Conservation (phyloP, 2,888 invertebrate species). For the Xanthostigma xanthostigma region DNA sequence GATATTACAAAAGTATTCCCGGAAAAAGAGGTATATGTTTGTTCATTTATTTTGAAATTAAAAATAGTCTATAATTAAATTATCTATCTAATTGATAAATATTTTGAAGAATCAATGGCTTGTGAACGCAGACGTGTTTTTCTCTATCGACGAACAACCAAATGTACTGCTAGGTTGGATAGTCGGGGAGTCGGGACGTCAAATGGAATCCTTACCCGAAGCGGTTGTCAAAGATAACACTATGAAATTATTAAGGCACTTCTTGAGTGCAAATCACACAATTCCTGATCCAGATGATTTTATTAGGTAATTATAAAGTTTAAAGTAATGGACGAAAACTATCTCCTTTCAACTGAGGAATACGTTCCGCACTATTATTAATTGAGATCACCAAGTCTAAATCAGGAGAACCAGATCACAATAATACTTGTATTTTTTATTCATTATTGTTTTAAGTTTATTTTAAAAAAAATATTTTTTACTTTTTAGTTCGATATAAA, state of each 20-base stretch:
- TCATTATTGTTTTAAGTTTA: no score
- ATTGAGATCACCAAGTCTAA: no score
- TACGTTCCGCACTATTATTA: no score
- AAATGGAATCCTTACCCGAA: constrained; percentile 43
- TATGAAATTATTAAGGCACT: constrained; percentile 33
- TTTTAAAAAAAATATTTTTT: no score
- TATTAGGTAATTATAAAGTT: constrained; percentile 27
- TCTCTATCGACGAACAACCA: constrained; percentile 45
- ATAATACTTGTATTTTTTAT: no score
- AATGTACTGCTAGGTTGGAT: constrained; percentile 52
- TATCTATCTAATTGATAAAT: neutral
- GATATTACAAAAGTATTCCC: constrained; percentile 12
- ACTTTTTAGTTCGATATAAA: no score
- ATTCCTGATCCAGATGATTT: constrained; percentile 37
- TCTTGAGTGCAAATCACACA: constrained; percentile 34
- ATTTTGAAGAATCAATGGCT: constrained; percentile 36
- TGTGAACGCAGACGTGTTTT: constrained; percentile 50
- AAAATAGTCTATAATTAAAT: neutral
- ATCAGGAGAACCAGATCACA: no score
- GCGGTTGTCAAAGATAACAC: constrained; percentile 36
- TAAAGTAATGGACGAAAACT: no score
- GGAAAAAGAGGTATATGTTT: neutral
- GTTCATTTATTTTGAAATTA: no score
- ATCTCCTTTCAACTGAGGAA: no score
- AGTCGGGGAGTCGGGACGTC: constrained; percentile 42